Evolutionary conservation across 1,140 invertebrate species (phyloP).

Genomic region (Hycleus phaleratus): DNA sequence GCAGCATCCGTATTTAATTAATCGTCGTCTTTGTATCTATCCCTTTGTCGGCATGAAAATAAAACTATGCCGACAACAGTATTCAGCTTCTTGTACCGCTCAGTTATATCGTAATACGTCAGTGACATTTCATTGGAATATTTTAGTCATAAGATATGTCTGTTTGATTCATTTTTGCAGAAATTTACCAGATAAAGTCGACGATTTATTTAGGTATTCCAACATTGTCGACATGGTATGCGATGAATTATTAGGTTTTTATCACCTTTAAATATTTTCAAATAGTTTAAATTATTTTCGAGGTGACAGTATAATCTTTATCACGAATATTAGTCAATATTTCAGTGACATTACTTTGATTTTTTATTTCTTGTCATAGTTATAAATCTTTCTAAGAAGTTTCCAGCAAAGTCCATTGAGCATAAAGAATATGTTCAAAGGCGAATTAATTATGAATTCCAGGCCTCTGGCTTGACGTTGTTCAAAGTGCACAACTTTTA

Average conservation of each 20-base stretch:
- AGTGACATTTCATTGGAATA: constrained; percentile 36
- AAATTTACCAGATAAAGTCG: constrained; percentile 32
- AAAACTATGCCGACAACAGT: constrained; percentile 39
- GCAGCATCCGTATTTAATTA: constrained; percentile 29
- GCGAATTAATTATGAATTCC: constrained; percentile 36
- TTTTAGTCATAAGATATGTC: constrained; percentile 29
- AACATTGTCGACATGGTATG: constrained; percentile 25
- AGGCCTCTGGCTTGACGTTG: constrained; percentile 23
- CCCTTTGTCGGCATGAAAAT: constrained; percentile 34
- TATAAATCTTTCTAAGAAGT: neutral
- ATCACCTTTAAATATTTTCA: constrained; percentile 18
- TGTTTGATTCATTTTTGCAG: constrained; percentile 27
- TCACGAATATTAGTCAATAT: too few relatives aligned
- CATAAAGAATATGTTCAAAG: constrained; percentile 30
- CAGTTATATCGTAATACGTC: constrained; percentile 36
- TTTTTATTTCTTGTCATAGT: too few relatives aligned
- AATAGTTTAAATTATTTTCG: too few relatives aligned
- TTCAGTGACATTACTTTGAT: too few relatives aligned
- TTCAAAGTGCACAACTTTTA: constrained; percentile 36
- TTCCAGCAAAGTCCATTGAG: constrained; percentile 1
- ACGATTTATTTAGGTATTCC: constrained; percentile 24
- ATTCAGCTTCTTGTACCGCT: constrained; percentile 30
- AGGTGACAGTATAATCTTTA: too few relatives aligned
- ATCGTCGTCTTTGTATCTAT: constrained; percentile 20
- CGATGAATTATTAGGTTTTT: constrained; percentile 31